Conservation (phyloP, 2,888 invertebrate genomes). For the Leptinotarsa haldemani region DNA sequence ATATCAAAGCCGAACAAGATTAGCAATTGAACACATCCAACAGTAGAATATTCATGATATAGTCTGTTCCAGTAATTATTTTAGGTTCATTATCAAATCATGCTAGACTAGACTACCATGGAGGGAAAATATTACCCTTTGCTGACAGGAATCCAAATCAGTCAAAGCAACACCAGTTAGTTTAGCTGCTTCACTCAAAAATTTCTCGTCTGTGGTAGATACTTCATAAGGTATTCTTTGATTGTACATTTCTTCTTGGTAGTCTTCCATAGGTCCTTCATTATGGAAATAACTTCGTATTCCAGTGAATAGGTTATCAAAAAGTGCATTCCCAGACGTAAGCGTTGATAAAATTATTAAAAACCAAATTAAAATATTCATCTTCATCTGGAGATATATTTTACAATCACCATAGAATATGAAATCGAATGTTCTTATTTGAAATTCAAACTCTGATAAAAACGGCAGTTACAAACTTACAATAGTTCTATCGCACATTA, state of each 20-base stretch:
- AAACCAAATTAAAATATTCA: neutral
- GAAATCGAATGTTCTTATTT: neutral
- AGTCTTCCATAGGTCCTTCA: slow-evolving; percentile 40
- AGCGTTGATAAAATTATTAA: slow-evolving; percentile 17
- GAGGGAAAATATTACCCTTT: slow-evolving; percentile 65
- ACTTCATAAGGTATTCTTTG: slow-evolving; percentile 69
- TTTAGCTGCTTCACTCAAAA: slow-evolving; percentile 72
- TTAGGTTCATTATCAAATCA: neutral
- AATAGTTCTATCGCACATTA: no score
- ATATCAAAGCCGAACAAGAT: no score
- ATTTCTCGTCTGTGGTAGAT: slow-evolving; percentile 71
- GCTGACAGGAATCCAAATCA: slow-evolving; percentile 74
- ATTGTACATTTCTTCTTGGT: slow-evolving; percentile 49
- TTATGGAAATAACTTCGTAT: slow-evolving; percentile 54
- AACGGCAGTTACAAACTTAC: neutral
- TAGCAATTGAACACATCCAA: no score
- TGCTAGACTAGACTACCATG: neutral
- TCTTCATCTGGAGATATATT: neutral
- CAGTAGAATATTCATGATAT: no score
- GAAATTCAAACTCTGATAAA: slow-evolving; percentile 1
- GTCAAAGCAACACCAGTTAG: slow-evolving; percentile 70
- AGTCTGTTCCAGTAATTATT: no score
- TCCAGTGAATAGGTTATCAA: slow-evolving; percentile 24
- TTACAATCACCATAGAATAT: neutral
- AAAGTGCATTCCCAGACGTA: slow-evolving; percentile 16